These are phyloP conservation scores for Podarcis raffonei DNA, from an alignment of 2,113 vertebrate genomes.

Conservation along the genomic window DNA sequence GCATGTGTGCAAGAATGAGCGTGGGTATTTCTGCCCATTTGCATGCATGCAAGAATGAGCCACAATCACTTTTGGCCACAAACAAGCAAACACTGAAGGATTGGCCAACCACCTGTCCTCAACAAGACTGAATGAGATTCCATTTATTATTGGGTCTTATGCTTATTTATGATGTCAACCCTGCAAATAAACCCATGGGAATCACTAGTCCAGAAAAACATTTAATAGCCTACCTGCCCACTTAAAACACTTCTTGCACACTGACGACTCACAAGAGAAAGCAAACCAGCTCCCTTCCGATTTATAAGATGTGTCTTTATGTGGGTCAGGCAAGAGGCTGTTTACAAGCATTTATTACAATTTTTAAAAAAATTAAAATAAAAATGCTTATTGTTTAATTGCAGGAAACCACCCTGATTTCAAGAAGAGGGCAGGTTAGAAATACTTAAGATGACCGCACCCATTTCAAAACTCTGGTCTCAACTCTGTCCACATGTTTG, in stretches of 20 bases:
- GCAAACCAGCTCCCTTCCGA: neutral
- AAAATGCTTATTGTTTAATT: neutral
- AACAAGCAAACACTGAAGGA: neutral
- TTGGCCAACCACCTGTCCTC: too few relatives aligned
- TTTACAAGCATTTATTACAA: neutral
- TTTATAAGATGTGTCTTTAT: neutral
- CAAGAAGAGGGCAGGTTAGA: neutral
- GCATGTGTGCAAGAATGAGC: too few relatives aligned
- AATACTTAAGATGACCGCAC: neutral
- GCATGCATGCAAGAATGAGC: too few relatives aligned
- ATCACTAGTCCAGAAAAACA: neutral
- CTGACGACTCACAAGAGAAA: neutral
- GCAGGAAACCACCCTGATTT: neutral
- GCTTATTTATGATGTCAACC: neutral
- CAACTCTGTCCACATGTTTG: neutral
- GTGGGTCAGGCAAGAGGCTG: neutral
- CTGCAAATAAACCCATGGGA: neutral
- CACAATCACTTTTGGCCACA: too few relatives aligned
- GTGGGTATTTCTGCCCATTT: too few relatives aligned
- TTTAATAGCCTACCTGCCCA: neutral
- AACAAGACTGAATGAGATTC: neutral
- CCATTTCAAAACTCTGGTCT: neutral
- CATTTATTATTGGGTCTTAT: neutral
- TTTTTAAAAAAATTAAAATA: neutral
- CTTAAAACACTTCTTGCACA: neutral